Evolutionary conservation across 2,888 invertebrate species (phyloP).

Genomic region (Drosophila crucigera): DNA sequence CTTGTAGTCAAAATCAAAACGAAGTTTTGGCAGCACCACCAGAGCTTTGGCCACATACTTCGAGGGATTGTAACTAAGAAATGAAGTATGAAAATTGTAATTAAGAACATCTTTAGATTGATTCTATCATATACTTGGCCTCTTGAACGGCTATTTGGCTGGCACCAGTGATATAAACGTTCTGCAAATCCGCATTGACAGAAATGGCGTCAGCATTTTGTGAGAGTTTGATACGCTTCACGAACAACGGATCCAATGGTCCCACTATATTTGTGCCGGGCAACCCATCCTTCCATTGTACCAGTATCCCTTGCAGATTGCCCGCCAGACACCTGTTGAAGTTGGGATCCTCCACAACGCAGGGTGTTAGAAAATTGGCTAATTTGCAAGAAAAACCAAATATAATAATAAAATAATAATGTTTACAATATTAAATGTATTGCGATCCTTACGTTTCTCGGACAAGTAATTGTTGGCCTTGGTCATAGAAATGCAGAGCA

Average conservation of each 20-base stretch:
- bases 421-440: background rate
- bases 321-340: conserved; percentile 46
- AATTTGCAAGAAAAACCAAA: background rate
- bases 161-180: conserved; percentile 88
- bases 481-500: conserved; percentile 7
- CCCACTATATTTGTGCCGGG: conserved; percentile 65
- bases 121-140: conserved; percentile 86
- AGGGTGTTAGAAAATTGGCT: conserved; percentile 59
- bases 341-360: conserved; percentile 39
- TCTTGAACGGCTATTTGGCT: conserved; percentile 87
- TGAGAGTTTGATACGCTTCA: conserved; percentile 63
- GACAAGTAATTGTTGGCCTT: conserved; percentile 46
- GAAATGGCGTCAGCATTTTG: conserved; percentile 76
- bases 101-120: conserved; percentile 32
- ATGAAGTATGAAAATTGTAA: background rate
- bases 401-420: background rate
- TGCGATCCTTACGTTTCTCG: conserved; percentile 54
- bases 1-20: conserved; percentile 89
- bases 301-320: conserved; percentile 56
- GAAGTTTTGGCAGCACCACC: conserved; percentile 87
- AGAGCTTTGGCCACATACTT: conserved; percentile 29
- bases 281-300: conserved; percentile 65
- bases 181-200: conserved; percentile 88
- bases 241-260: conserved; percentile 58
- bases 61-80: conserved; percentile 47